Evolutionary conservation across 2,113 vertebrate species (phyloP), one percentile per base, ranked within the genome.

Genomic region (Actinemys pallida): DNA sequence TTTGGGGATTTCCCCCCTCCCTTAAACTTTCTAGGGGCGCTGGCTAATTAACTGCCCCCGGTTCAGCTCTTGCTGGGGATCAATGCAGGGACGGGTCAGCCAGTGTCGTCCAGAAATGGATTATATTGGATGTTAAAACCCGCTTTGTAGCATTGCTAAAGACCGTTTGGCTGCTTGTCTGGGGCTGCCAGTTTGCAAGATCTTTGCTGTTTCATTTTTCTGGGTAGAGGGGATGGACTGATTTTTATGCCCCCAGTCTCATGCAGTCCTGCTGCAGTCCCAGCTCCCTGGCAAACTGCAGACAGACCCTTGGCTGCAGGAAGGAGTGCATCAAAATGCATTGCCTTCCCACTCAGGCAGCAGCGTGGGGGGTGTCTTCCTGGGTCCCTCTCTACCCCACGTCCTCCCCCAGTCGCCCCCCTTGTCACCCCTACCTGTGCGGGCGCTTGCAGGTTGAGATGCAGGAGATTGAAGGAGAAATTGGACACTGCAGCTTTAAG

Each of bases 181-280:
- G 86, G 79, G 83, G 3, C 86, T 5, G 29, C 2, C 80, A 1
- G 3, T 27, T 4, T 59, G 88, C 50, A 0, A 4, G 10, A 0
- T 1, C 10, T 29, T 29, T 5, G 85, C 8, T 2, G 88, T 17
- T 45, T 50, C 0, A 25, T 57, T 10, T 39, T 53, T 53, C 52
- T 35, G n/a, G 22, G 1, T 25, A 39, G 6, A 3, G 93, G 81
- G 42, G 95, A 53, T 17, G 69, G 1, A 1, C 84, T 85, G 62
- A 3, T 93, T 93, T 31, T 1, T 10, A 22, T 27, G 72, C 92
- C 72, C 56, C 20, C 0, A 24, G 96, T 96, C 97, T 98, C 97
- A 97, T 98, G 98, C 98, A 97, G 98, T 97, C 96, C 87, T 90
- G 96, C 98, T 98, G 98, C 98, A 97, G 98, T 98, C 97, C 93